A percentile compares a stretch with the other conserved stretches of the same genome.
These are phyloP conservation scores for Rhynchotus rufescens DNA, from an alignment of 2,797 vertebrate species.

Conservation along the genomic window DNA sequence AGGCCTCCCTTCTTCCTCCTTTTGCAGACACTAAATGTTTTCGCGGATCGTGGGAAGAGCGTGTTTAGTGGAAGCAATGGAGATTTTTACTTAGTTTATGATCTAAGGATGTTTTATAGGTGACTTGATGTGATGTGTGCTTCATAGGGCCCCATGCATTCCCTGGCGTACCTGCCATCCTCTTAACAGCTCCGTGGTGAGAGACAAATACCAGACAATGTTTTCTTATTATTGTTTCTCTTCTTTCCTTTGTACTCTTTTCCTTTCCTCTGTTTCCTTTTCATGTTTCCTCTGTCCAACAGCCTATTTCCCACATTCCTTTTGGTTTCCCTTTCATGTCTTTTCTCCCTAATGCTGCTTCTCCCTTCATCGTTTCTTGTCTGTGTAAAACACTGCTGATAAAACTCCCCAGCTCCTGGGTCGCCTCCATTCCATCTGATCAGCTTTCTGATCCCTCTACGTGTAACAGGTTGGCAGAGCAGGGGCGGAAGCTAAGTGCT, in stretches of 20 bases:
- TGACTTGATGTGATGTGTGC: neutral
- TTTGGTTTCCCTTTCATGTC: neutral
- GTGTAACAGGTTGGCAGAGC: conserved; percentile 13
- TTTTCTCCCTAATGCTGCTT: neutral
- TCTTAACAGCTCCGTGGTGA: neutral
- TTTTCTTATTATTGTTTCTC: conserved; percentile 37
- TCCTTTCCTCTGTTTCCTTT: neutral
- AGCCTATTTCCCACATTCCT: neutral
- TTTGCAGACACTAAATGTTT: neutral
- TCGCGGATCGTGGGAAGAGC: neutral
- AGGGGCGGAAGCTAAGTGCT: neutral
- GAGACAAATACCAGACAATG: neutral
- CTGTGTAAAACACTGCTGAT: neutral
- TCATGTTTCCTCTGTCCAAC: neutral
- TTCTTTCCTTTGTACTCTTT: neutral
- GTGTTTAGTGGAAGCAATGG: neutral
- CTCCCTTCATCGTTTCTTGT: neutral
- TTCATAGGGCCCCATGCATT: neutral
- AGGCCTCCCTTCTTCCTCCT: neutral
- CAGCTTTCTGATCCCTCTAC: conserved; percentile 4
- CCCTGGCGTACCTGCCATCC: neutral
- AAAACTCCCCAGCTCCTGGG: neutral
- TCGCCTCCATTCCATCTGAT: conserved; percentile 8
- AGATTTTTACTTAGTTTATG: neutral
- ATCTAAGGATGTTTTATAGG: neutral